A percentile compares a stretch with the other conserved stretches of the same genome.
Conservation (phyloP, 2,113 vertebrate genomes). For the Climacteris rufus region DNA sequence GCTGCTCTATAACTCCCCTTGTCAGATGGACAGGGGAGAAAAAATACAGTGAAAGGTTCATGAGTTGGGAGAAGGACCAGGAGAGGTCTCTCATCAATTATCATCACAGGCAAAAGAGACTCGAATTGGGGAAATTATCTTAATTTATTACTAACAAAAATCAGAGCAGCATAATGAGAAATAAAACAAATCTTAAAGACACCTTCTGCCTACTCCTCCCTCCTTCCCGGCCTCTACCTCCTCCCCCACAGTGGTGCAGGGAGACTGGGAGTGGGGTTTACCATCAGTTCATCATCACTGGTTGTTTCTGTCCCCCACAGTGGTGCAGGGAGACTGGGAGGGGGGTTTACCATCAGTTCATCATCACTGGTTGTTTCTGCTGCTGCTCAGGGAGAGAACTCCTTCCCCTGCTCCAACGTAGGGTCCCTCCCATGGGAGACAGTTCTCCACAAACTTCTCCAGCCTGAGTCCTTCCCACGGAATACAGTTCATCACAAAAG, state of each 20-base stretch:
- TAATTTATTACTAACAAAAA: background rate
- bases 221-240: background rate
- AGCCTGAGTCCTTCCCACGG: background rate
- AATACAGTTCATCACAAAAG: background rate
- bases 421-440: fast-evolving
- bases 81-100: background rate
- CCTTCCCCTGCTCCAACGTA: background rate
- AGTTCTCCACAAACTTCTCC: background rate
- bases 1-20: background rate
- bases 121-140: background rate
- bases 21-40: background rate
- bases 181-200: background rate
- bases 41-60: background rate
- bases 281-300: background rate
- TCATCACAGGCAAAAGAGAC: background rate
- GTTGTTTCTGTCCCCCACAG: fast-evolving
- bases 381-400: background rate
- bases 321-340: fast-evolving
- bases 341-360: background rate
- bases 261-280: background rate
- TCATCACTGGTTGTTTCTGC: no score
- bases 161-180: background rate
- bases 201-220: background rate
- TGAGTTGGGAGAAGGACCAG: background rate
- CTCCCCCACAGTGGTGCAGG: fast-evolving